A percentile compares a stretch with the other conserved stretches of the same genome.
Conservation (phyloP, 2,888 invertebrate species). For the Archips crataeganus region DNA sequence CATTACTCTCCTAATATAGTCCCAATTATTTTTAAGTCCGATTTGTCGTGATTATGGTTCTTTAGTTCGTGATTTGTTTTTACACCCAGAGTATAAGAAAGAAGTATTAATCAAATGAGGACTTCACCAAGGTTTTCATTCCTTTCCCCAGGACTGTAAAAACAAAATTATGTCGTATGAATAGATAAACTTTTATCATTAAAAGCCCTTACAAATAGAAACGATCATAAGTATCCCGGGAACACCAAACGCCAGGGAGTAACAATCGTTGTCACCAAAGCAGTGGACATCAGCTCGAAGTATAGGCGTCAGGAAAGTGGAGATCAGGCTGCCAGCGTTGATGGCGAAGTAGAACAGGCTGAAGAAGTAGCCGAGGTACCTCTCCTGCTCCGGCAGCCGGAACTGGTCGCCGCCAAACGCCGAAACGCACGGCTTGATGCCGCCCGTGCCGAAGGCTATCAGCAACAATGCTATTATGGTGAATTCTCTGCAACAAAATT, state of each 20-base stretch:
- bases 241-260: slow-evolving; percentile 94
- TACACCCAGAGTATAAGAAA: too few species aligned
- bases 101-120: too few species aligned
- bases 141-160: background rate
- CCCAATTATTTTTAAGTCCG: too few species aligned
- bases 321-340: slow-evolving; percentile 95
- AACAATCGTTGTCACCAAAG: slow-evolving; percentile 92
- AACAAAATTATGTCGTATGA: background rate
- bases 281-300: slow-evolving; percentile 92
- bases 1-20: too few species aligned
- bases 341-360: slow-evolving; percentile 98
- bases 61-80: too few species aligned
- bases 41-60: too few species aligned
- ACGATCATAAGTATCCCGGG: slow-evolving; percentile 94
- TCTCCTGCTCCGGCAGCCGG: slow-evolving; percentile 91
- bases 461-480: slow-evolving; percentile 89
- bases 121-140: background rate
- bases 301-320: slow-evolving; percentile 95
- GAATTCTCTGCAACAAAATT: slow-evolving; percentile 79
- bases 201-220: slow-evolving; percentile 88
- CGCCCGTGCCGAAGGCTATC: slow-evolving; percentile 96
- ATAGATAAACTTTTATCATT: background rate
- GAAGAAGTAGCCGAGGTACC: slow-evolving; percentile 93
- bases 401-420: slow-evolving; percentile 99
- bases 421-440: slow-evolving; percentile 98